These are phyloP conservation scores for Urocitellus parryii DNA, from an alignment of 2,113 vertebrate species.

Conservation along the genomic window DNA sequence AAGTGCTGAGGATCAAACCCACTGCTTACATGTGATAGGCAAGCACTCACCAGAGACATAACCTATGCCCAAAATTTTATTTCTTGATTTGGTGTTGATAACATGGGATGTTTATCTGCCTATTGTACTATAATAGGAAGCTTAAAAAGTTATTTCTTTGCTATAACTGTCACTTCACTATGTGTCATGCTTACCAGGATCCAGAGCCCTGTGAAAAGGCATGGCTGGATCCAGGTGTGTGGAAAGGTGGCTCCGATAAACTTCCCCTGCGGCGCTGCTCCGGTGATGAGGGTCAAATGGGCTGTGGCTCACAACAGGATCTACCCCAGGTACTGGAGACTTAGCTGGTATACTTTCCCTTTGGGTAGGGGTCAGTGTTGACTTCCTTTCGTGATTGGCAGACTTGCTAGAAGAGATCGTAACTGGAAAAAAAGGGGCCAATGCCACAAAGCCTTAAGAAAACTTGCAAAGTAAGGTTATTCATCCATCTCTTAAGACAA, in stretches of 20 bases:
- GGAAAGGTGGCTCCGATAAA: slow-evolving; percentile 94
- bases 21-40: no score
- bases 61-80: background rate
- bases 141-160: background rate
- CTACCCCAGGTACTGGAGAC: slow-evolving; percentile 94
- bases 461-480: background rate
- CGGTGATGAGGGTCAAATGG: slow-evolving; percentile 96
- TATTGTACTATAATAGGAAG: background rate
- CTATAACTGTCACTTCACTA: background rate
- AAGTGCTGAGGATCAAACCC: no score
- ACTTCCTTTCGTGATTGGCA: slow-evolving; percentile 95
- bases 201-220: slow-evolving; percentile 94
- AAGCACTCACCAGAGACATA: no score
- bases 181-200: slow-evolving; percentile 90
- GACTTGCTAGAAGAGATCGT: slow-evolving; percentile 92
- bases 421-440: slow-evolving; percentile 83
- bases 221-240: slow-evolving; percentile 94
- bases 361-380: slow-evolving; percentile 94
- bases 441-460: slow-evolving; percentile 46
- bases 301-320: slow-evolving; percentile 93
- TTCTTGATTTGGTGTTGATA: background rate
- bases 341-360: slow-evolving; percentile 95
- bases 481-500: slow-evolving; percentile 37
- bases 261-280: slow-evolving; percentile 90
- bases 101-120: background rate